These are phyloP conservation scores for Eupithecia abbreviata DNA, from an alignment of 2,888 invertebrate genomes.

Conservation along the genomic window DNA sequence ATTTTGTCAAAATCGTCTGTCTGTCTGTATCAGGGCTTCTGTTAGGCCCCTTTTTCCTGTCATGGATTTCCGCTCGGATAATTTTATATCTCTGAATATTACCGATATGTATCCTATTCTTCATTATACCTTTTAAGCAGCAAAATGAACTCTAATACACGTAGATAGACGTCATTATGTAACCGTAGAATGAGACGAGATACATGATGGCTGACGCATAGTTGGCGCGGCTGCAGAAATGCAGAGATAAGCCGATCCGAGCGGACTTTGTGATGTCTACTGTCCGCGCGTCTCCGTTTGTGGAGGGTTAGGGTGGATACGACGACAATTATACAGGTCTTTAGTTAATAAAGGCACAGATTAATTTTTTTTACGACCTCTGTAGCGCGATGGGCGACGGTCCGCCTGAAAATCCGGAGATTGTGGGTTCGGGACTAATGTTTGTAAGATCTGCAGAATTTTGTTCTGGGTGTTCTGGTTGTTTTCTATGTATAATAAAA, in stretches of 20 bases:
- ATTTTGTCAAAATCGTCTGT: too few relatives aligned
- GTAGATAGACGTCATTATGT: conserved; percentile 12
- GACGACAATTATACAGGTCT: conserved; percentile 17
- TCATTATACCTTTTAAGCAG: background rate
- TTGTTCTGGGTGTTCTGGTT: too few relatives aligned
- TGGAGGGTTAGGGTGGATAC: conserved; percentile 54
- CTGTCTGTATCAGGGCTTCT: too few relatives aligned
- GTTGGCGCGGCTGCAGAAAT: conserved; percentile 76
- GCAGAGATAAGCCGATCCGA: conserved; percentile 80
- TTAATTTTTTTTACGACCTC: too few relatives aligned
- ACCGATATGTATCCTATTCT: background rate
- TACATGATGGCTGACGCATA: conserved; percentile 69
- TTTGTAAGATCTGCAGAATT: too few relatives aligned
- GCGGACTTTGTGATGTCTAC: conserved; percentile 82
- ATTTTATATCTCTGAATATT: background rate
- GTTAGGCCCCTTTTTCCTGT: too few relatives aligned
- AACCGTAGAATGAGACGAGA: conserved; percentile 49
- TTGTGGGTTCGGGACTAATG: too few relatives aligned
- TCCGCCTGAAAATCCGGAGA: too few relatives aligned
- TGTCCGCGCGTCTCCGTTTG: conserved; percentile 76
- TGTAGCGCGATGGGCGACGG: too few relatives aligned
- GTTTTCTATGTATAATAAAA: too few relatives aligned
- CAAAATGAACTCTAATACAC: background rate
- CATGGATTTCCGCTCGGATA: too few relatives aligned
- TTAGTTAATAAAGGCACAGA: too few relatives aligned